Percentiles rank a stretch among this genome's conserved stretches.
Conservation (phyloP, 2,797 vertebrate genomes). For the Siniperca obscura region DNA sequence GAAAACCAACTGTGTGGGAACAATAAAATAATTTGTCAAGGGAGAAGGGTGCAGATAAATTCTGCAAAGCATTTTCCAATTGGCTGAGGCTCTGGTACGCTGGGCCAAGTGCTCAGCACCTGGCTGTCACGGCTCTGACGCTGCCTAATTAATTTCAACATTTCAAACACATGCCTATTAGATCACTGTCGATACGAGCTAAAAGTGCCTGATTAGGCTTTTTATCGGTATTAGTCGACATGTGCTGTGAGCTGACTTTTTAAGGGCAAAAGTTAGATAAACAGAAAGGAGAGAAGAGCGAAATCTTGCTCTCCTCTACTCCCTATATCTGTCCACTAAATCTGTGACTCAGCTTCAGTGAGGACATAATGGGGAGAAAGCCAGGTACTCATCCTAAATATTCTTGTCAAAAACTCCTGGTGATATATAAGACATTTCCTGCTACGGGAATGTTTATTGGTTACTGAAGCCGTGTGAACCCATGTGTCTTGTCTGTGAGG, state of each 20-base stretch:
- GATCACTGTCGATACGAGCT: slow-evolving; percentile 67
- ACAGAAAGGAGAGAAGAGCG: slow-evolving; percentile 50
- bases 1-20: slow-evolving; percentile 87
- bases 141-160: slow-evolving; percentile 75
- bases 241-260: slow-evolving; percentile 59
- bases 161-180: slow-evolving; percentile 75
- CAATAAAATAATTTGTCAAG: slow-evolving; percentile 88
- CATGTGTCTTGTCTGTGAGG: slow-evolving; percentile 53
- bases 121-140: slow-evolving; percentile 77
- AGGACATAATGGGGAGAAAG: slow-evolving; percentile 60
- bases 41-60: slow-evolving; percentile 86
- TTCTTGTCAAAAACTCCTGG: slow-evolving; percentile 68
- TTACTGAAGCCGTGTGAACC: slow-evolving; percentile 66
- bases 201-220: slow-evolving; percentile 69
- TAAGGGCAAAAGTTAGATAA: slow-evolving; percentile 72
- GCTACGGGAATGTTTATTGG: slow-evolving; percentile 63
- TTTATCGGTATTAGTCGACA: slow-evolving; percentile 73
- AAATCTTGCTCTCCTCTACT: slow-evolving; percentile 29
- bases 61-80: slow-evolving; percentile 85
- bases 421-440: slow-evolving; percentile 78
- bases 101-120: slow-evolving; percentile 83
- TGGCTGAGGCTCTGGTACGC: slow-evolving; percentile 64
- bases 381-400: slow-evolving; percentile 71
- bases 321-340: slow-evolving; percentile 39
- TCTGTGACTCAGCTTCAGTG: slow-evolving; percentile 68